Percentiles rank a stretch among this genome's conserved stretches.
These are phyloP conservation scores for Pristis pectinata DNA, from an alignment of 2,797 vertebrate genomes.

Conservation along the genomic window DNA sequence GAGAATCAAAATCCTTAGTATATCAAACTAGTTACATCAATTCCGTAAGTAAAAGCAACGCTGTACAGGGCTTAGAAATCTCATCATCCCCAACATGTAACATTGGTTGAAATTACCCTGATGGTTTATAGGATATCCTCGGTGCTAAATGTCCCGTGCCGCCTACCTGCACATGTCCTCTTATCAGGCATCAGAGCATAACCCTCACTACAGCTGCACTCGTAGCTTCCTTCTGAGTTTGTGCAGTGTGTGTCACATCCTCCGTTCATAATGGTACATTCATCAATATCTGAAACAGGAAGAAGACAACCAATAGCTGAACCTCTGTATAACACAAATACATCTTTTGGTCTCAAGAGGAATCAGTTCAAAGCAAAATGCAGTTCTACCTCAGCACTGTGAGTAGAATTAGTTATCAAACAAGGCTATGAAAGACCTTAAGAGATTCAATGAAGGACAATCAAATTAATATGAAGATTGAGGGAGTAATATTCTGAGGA, in stretches of 20 bases:
- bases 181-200: slow-evolving; percentile 81
- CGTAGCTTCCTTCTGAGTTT: slow-evolving; percentile 86
- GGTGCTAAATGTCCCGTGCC: not conserved
- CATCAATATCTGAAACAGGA: slow-evolving; percentile 69
- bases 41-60: not conserved
- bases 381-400: not conserved
- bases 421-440: not conserved
- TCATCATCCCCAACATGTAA: not conserved
- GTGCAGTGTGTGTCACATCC: slow-evolving; percentile 83
- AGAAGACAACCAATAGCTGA: not conserved
- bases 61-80: not conserved
- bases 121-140: not conserved
- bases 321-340: not conserved
- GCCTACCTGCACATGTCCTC: slow-evolving; percentile 73
- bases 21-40: not conserved
- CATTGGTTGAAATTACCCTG: not conserved
- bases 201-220: slow-evolving; percentile 79
- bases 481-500: not conserved
- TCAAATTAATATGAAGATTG: not conserved
- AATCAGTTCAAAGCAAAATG: not conserved
- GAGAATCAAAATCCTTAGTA: not conserved
- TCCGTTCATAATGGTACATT: slow-evolving; percentile 82
- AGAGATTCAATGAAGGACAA: not conserved
- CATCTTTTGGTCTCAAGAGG: not conserved
- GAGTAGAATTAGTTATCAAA: not conserved